Conservation (phyloP, 2,113 vertebrate genomes). For the Tautogolabrus adspersus region DNA sequence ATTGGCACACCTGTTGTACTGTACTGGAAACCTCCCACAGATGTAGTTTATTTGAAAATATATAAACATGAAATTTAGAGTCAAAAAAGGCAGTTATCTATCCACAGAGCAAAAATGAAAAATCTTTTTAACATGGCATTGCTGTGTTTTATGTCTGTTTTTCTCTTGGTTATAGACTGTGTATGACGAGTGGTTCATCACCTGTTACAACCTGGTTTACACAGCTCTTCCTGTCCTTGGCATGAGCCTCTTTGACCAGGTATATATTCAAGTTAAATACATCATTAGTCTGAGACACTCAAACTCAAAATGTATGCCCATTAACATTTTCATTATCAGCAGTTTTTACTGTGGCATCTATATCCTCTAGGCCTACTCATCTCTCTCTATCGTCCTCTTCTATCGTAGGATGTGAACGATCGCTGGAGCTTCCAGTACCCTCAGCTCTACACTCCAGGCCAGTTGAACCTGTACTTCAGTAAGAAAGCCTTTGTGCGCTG, state of each 20-base stretch:
- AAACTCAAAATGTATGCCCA: neutral
- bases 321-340: neutral
- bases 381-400: neutral
- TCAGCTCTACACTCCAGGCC: slow-evolving; percentile 92
- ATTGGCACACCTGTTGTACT: too few species aligned
- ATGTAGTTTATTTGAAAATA: too few species aligned
- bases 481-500: slow-evolving; percentile 88
- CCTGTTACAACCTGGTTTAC: slow-evolving; percentile 94
- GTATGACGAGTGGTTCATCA: slow-evolving; percentile 97
- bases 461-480: slow-evolving; percentile 92
- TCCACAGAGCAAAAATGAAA: too few species aligned
- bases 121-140: too few species aligned
- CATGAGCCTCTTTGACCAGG: slow-evolving; percentile 96
- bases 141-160: neutral
- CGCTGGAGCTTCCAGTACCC: slow-evolving; percentile 92
- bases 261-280: slow-evolving; percentile 56
- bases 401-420: slow-evolving; percentile 91
- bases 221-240: slow-evolving; percentile 93
- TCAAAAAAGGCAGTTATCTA: too few species aligned
- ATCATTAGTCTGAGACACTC: neutral
- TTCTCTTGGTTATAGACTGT: slow-evolving; percentile 85
- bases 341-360: neutral
- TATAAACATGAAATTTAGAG: too few species aligned
- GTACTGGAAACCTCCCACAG: too few species aligned
- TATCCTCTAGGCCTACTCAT: neutral